Evolutionary conservation across 2,113 vertebrate genomes (phyloP).

Genomic region (Pteronura brasiliensis): DNA sequence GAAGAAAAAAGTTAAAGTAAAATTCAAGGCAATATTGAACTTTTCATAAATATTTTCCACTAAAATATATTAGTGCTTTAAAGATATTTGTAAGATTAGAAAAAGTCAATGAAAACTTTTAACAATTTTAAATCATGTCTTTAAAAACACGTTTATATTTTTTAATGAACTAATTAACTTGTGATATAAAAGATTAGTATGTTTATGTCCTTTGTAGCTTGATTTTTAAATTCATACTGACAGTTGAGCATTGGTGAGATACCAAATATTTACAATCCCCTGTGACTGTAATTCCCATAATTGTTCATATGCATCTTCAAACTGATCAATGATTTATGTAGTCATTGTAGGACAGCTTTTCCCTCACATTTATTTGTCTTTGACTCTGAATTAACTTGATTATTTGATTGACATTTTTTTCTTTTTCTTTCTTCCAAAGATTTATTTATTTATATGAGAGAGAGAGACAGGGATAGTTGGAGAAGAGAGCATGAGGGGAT

Average conservation of each 20-base stretch:
- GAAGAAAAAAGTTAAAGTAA: neutral
- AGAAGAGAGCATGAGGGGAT: too few species aligned
- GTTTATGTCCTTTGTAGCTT: neutral
- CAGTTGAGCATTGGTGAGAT: neutral
- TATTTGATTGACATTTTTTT: neutral
- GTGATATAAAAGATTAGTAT: neutral
- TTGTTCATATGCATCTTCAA: neutral
- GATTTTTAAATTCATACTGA: neutral
- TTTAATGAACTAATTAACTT: neutral
- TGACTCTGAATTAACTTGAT: neutral
- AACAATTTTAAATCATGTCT: neutral
- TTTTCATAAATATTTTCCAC: neutral
- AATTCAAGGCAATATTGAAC: neutral
- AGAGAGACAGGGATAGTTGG: too few species aligned
- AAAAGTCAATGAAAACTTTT: neutral
- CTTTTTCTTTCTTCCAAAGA: too few species aligned
- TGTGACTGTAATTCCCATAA: neutral
- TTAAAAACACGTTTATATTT: neutral
- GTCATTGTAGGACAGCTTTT: neutral
- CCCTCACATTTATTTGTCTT: neutral
- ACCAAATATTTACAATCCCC: neutral
- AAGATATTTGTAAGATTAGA: neutral
- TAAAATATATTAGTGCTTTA: conserved; percentile 7
- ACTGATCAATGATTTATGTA: neutral
- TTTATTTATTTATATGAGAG: too few species aligned